phyloP scores from a whole-genome alignment of 2,797 vertebrate genomes.

The Crenuchus spilurus region DNA sequence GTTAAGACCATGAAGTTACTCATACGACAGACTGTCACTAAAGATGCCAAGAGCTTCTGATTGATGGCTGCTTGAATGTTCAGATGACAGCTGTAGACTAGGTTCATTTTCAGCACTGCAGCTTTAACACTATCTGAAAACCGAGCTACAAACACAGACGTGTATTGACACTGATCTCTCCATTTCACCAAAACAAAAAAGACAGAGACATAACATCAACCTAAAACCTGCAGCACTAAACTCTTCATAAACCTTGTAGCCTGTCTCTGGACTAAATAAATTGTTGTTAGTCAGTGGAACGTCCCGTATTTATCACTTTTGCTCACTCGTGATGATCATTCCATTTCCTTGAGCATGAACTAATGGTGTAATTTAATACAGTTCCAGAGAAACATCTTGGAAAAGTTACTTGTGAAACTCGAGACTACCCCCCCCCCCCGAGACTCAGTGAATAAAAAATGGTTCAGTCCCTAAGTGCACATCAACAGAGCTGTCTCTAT shows the following conservation, averaged over 20 bases:
- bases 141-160: neutral
- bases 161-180: neutral
- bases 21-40: neutral
- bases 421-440: constrained; percentile 13
- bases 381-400: constrained; percentile 32
- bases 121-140: neutral
- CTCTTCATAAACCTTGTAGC: neutral
- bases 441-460: constrained; percentile 33
- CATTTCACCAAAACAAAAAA: neutral
- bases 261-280: constrained; percentile 14
- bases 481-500: constrained; percentile 51
- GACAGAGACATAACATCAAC: neutral
- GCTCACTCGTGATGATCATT: constrained; percentile 25
- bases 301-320: constrained; percentile 21
- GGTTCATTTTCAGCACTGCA: neutral
- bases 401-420: constrained; percentile 44
- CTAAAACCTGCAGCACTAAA: neutral
- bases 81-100: neutral
- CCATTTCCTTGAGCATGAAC: neutral
- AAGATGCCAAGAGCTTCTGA: neutral
- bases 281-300: neutral
- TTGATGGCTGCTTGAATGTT: neutral
- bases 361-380: constrained; percentile 38
- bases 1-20: neutral
- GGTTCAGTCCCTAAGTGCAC: constrained; percentile 29